A percentile compares a stretch with the other conserved stretches of the same genome.
Conservation (phyloP, 2,113 vertebrate species). For the Sinocyclocheilus anophthalmus region DNA sequence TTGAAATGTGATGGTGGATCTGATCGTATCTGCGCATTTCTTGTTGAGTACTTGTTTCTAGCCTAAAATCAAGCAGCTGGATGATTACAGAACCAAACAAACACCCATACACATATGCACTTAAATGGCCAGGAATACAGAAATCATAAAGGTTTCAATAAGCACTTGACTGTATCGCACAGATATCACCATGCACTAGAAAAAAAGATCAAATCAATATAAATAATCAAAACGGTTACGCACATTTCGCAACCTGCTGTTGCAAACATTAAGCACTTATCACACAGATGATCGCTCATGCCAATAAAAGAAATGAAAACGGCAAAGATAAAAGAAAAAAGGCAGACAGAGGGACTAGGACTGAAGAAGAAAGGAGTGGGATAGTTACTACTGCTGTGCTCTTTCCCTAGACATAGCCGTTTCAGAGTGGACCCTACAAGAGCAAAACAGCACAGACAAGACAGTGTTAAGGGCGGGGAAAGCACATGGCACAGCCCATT, state of each 20-base stretch:
- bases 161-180: conserved; percentile 55
- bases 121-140: conserved; percentile 59
- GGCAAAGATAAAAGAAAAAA: conserved; percentile 74
- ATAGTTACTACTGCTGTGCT: conserved; percentile 98
- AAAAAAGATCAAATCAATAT: conserved; percentile 43
- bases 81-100: conserved; percentile 57
- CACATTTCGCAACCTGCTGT: conserved; percentile 47
- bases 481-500: conserved; percentile 76
- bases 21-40: not conserved
- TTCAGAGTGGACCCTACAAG: conserved; percentile 93
- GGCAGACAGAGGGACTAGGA: conserved; percentile 72
- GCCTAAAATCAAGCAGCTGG: conserved; percentile 66
- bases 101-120: conserved; percentile 38
- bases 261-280: conserved; percentile 65
- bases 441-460: conserved; percentile 94
- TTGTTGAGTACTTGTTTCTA: not conserved
- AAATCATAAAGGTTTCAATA: conserved; percentile 64
- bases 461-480: conserved; percentile 84
- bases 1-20: not conserved
- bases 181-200: conserved; percentile 70
- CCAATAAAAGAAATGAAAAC: conserved; percentile 67
- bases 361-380: conserved; percentile 77
- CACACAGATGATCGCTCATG: conserved; percentile 71
- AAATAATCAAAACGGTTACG: conserved; percentile 44
- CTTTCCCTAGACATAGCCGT: conserved; percentile 98